Evolutionary conservation across 2,797 vertebrate genomes (phyloP), one percentile per base, ranked within the genome.

Genomic region (Anas georgica): DNA sequence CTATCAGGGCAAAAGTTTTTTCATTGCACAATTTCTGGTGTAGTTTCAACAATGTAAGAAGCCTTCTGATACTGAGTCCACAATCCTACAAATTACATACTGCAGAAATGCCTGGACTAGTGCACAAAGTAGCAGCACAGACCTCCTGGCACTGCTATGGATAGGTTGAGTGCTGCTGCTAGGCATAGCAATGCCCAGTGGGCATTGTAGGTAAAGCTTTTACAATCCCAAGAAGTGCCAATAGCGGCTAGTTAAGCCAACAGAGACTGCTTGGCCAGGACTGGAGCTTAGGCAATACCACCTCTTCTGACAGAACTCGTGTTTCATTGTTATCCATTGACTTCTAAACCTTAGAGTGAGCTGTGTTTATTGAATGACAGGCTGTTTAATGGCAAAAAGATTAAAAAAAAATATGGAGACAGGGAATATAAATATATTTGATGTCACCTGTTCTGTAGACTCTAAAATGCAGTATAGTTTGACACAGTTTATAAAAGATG

Each of bases 221-320:
- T 90, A 55, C 21, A 18, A 12, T 62, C 46, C 21, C 35, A n/a
- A 60, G 9, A 25, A 41, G 31, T 45, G 14, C 25, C 8, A 39
- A 60, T 14, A 26, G 10, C n/a, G 25, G 70, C n/a, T 39, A 63
- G 17, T 55, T 72, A 76, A 81, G 26, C 26, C 35, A 73, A 35
- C 3, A 7, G 0, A 1, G 35, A 17, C 3, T 66, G 16, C 25
- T 91, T 46, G 69, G 59, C 12, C 2, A 5, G 45, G 31, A 45
- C 7, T 74, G 29, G 16, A 91, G 14, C 26, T 77, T 58, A 64
- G 23, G 33, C 29, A 39, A 12, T 41, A 25, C 3, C 15, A 50
- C 9, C 9, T 29, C 66, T 89, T 67, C 55, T 37, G 23, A 46
- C 1, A 6, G 67, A 46, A 87, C 55, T 85, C 58, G 6, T 54